A percentile compares a stretch with the other conserved stretches of the same genome.
These are phyloP conservation scores for Anticlea derivata DNA, from an alignment of 2,888 invertebrate species.

Conservation along the genomic window DNA sequence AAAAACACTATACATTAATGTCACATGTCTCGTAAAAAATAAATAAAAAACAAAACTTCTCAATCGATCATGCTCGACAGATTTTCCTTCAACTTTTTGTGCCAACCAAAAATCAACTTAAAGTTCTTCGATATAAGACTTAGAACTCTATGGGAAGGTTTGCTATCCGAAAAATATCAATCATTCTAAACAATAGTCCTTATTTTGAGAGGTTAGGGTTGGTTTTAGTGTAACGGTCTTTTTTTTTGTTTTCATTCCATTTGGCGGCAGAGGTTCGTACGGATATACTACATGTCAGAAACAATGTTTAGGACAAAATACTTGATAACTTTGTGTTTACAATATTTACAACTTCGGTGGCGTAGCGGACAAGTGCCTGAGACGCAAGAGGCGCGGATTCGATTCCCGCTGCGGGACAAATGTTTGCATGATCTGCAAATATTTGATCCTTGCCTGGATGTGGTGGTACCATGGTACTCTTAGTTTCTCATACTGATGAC, in stretches of 20 bases:
- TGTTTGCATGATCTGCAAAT: no score
- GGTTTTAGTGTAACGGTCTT: constrained; percentile 6
- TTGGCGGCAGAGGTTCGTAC: constrained; percentile 20
- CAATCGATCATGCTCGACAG: constrained; percentile 35
- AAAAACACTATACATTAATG: constrained; percentile 26
- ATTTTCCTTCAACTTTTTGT: constrained; percentile 20
- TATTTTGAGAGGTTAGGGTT: neutral
- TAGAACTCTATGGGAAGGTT: constrained; percentile 1
- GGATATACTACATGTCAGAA: constrained; percentile 25
- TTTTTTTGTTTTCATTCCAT: constrained; percentile 21
- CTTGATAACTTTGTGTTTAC: neutral
- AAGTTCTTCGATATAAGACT: neutral
- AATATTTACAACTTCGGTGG: no score
- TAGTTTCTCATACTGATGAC: no score
- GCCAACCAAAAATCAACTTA: constrained; percentile 6
- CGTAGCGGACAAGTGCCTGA: no score
- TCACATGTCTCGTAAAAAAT: constrained; percentile 20
- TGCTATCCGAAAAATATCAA: constrained; percentile 17
- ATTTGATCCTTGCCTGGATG: no score
- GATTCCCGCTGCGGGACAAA: no score
- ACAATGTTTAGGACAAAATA: constrained; percentile 13
- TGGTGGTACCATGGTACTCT: no score
- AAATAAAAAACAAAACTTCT: constrained; percentile 13
- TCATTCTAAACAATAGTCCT: constrained; percentile 4
- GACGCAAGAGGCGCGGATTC: no score